phyloP scores from a whole-genome alignment of 1,140 invertebrate species.

The Aphis craccivora region DNA sequence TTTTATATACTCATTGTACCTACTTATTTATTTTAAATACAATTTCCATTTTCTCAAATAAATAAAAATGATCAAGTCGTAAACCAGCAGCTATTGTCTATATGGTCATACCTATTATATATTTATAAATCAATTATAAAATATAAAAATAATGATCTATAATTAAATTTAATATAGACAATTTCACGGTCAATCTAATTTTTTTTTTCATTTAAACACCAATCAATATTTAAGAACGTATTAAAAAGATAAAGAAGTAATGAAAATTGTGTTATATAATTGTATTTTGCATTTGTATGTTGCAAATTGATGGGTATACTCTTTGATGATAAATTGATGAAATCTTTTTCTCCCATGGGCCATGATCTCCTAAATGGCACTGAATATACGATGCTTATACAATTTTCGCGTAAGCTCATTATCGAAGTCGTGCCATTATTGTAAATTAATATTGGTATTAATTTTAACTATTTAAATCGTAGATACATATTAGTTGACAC shows the following conservation, averaged over 20 bases:
- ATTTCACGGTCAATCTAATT: background rate
- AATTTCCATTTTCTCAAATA: background rate
- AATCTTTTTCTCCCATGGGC: background rate
- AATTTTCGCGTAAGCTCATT: background rate
- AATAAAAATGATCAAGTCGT: background rate
- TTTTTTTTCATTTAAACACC: background rate
- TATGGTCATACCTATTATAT: background rate
- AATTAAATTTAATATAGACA: background rate
- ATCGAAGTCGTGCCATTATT: background rate
- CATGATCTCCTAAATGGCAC: background rate
- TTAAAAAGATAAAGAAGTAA: background rate
- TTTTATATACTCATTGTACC: no score
- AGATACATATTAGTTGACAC: background rate
- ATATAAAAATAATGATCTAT: background rate
- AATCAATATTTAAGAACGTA: background rate
- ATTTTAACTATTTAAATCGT: background rate
- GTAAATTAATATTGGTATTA: background rate
- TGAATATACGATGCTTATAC: background rate
- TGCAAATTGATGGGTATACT: background rate
- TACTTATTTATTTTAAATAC: background rate
- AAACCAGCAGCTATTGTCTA: background rate
- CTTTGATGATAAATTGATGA: no score
- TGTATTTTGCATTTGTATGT: background rate
- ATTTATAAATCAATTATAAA: background rate
- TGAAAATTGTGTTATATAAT: background rate